Percentiles rank a stretch among this genome's conserved stretches.
phyloP scores from a whole-genome alignment of 1,140 invertebrate species.

The Leptopilina clavipes region DNA sequence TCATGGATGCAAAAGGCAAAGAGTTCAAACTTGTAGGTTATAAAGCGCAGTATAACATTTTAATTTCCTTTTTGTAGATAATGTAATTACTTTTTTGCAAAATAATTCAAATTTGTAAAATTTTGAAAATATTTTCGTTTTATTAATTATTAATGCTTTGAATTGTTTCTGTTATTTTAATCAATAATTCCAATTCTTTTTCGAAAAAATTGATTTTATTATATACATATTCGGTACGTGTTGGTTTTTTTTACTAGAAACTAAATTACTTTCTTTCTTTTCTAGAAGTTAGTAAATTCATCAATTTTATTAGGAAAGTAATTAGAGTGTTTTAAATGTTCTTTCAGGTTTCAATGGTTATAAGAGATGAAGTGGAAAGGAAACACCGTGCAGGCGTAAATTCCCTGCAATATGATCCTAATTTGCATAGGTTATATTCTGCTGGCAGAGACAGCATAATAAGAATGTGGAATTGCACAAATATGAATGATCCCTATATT shows the following conservation, averaged over 20 bases:
- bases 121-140: background rate
- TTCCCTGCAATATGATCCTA: conserved; percentile 94
- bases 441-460: conserved; percentile 99
- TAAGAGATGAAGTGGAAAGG: conserved; percentile 96
- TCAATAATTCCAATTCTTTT: too few species aligned
- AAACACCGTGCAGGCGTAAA: conserved; percentile 97
- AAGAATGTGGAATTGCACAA: conserved; percentile 93
- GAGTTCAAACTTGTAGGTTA: background rate
- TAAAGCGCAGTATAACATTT: background rate
- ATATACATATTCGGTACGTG: background rate
- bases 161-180: too few species aligned
- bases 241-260: too few species aligned
- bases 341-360: conserved; percentile 95
- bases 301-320: too few species aligned
- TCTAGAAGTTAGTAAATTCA: too few species aligned
- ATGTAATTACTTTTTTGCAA: background rate
- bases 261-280: too few species aligned
- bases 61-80: background rate
- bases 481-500: conserved; percentile 88
- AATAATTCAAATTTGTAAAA: background rate
- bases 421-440: conserved; percentile 92
- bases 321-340: too few species aligned
- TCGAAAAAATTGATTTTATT: background rate
- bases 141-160: too few species aligned
- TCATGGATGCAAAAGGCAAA: too few species aligned